Conservation (phyloP, 2,797 vertebrate genomes). For the Carduelis carduelis region DNA sequence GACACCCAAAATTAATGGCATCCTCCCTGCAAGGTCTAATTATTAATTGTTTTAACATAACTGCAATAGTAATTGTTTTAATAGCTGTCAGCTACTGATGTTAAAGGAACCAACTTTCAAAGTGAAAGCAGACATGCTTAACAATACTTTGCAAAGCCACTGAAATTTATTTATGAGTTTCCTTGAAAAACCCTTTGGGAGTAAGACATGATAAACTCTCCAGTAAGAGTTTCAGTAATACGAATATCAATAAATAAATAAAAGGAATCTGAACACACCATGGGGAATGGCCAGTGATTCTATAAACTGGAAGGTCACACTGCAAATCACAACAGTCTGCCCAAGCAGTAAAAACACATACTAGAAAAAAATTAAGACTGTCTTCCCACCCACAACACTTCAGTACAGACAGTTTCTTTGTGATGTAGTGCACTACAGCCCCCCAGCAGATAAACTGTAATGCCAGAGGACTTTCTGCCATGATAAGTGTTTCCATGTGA, state of each 20-base stretch:
- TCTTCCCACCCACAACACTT: background rate
- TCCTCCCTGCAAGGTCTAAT: background rate
- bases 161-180: background rate
- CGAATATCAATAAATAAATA: background rate
- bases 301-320: background rate
- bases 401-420: background rate
- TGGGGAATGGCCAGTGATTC: background rate
- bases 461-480: background rate
- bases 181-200: background rate
- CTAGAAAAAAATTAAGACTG: background rate
- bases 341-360: background rate
- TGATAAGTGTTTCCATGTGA: background rate
- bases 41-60: background rate
- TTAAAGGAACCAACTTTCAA: background rate
- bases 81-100: background rate
- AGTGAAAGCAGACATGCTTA: background rate
- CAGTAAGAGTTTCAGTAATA: background rate
- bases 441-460: background rate
- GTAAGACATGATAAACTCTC: background rate
- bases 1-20: background rate
- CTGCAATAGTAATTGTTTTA: background rate
- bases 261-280: background rate
- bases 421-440: background rate
- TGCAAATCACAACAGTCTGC: background rate
- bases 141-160: background rate